A percentile compares a stretch with the other conserved stretches of the same genome.
These are phyloP conservation scores for Scomber japonicus DNA, from an alignment of 2,113 vertebrate species.

Conservation along the genomic window DNA sequence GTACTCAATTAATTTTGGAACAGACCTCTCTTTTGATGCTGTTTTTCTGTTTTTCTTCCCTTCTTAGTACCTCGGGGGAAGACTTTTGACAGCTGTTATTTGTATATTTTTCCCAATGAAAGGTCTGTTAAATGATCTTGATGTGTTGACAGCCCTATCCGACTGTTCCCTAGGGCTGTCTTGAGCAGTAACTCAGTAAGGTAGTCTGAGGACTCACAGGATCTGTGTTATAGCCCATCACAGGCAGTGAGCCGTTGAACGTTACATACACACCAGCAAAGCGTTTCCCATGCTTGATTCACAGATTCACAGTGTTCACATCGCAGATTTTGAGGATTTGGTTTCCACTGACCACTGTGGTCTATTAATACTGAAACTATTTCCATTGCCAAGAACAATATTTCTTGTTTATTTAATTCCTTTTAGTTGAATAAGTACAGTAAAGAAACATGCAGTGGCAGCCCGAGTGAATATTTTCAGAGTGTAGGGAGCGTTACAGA, in stretches of 20 bases:
- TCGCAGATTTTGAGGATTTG: background rate
- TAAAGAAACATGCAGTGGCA: background rate
- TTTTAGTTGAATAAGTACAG: background rate
- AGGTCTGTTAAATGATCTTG: conserved; percentile 49
- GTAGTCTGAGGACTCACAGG: conserved; percentile 26
- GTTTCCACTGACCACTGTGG: background rate
- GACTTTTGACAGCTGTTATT: conserved; percentile 65
- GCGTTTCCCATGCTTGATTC: background rate
- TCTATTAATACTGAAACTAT: background rate
- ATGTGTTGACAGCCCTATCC: conserved; percentile 59
- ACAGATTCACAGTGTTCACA: background rate
- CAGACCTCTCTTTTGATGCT: conserved; percentile 32
- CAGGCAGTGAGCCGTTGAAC: conserved; percentile 3
- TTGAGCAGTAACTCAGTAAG: conserved; percentile 42
- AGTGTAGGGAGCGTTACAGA: background rate
- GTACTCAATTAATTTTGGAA: conserved; percentile 58
- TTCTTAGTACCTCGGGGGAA: conserved; percentile 32
- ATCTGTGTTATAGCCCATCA: conserved; percentile 21
- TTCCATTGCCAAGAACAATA: background rate
- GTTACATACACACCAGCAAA: background rate
- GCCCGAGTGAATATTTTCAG: too few species aligned
- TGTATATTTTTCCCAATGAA: conserved; percentile 50
- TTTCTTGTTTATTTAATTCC: background rate
- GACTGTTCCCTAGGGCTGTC: conserved; percentile 37
- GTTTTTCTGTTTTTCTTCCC: conserved; percentile 34